Evolutionary conservation across 53 echinoderm and acorn worm species (phyloP).

Genomic region (Astropecten irregularis): DNA sequence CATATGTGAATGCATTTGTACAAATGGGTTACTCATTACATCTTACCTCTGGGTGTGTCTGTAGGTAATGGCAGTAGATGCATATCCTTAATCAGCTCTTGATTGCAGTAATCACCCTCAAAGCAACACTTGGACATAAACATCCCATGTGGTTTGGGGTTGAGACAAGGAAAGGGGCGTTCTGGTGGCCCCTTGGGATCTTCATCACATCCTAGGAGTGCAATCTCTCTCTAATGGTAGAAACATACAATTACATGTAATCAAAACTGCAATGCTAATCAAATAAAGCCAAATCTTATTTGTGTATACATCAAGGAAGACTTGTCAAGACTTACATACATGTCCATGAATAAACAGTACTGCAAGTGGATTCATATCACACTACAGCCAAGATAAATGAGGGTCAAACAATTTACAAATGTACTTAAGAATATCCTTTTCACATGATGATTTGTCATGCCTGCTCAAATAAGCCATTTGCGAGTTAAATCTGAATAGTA

Average conservation of each 20-base stretch:
- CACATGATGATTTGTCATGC: no score
- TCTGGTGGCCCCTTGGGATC: conserved; percentile 44
- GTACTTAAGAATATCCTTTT: no score
- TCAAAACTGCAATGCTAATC: neutral
- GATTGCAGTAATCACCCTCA: conserved; percentile 61
- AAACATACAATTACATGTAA: neutral
- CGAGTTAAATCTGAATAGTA: no score
- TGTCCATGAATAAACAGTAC: neutral
- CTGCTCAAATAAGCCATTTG: no score
- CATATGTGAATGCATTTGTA: no score
- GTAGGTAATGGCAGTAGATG: conserved; percentile 23
- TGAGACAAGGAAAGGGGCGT: conserved; percentile 53
- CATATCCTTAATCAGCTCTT: conserved; percentile 31
- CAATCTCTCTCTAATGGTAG: neutral
- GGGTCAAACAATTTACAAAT: no score
- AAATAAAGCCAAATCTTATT: neutral
- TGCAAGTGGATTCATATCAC: no score
- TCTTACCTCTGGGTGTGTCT: no score
- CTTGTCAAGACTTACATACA: neutral
- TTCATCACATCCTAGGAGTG: conserved; percentile 50
- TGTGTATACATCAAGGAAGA: neutral
- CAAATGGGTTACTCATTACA: no score
- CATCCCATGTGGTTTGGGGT: neutral
- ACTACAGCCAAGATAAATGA: no score
- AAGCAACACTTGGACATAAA: conserved; percentile 63